Evolutionary conservation across 2,888 invertebrate species (phyloP).

Genomic region (Ornithoptera priamus): DNA sequence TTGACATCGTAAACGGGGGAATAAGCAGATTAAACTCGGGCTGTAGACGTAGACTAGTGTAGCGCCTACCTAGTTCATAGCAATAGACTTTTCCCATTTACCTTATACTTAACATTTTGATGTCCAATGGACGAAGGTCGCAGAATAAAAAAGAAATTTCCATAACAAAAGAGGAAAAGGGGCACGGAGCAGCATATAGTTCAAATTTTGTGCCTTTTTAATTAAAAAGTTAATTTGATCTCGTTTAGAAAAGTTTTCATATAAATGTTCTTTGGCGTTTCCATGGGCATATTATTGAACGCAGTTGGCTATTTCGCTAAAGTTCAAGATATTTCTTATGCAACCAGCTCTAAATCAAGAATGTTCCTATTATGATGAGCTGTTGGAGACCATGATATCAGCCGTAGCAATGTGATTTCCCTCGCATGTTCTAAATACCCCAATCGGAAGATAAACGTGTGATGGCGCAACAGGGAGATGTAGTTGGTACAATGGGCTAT

Average conservation of each 20-base stretch:
- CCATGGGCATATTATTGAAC: constrained; percentile 91
- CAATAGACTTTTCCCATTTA: too few relatives aligned
- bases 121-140: too few relatives aligned
- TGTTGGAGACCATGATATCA: constrained; percentile 84
- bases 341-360: constrained; percentile 93
- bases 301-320: constrained; percentile 92
- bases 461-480: constrained; percentile 92
- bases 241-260: constrained; percentile 69
- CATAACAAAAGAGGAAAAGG: constrained; percentile 11
- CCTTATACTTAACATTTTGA: too few relatives aligned
- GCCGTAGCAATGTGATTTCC: constrained; percentile 93
- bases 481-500: constrained; percentile 87
- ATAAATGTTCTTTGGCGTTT: constrained; percentile 86
- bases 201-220: constrained; percentile 17
- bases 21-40: too few relatives aligned
- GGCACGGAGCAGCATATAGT: constrained; percentile 51
- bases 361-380: constrained; percentile 90
- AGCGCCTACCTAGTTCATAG: too few relatives aligned
- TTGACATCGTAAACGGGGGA: too few relatives aligned
- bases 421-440: constrained; percentile 95
- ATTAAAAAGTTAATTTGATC: constrained; percentile 51
- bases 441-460: constrained; percentile 90
- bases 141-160: constrained; percentile 14
- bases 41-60: too few relatives aligned
- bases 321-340: constrained; percentile 95